These are phyloP conservation scores for Myathropa florea DNA, from an alignment of 2,888 invertebrate species.

Conservation along the genomic window DNA sequence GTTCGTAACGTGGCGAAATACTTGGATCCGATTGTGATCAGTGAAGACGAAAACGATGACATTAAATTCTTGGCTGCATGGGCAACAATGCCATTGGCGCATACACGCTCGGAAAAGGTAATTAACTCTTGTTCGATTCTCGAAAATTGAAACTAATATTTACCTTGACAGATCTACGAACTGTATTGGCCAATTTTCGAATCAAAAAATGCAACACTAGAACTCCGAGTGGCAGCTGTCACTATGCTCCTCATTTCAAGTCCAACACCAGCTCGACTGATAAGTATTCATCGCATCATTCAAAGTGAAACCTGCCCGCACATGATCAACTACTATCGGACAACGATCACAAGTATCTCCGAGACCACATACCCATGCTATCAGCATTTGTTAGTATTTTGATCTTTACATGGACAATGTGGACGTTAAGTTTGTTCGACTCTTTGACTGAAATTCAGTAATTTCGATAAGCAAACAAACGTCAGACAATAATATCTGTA, in stretches of 20 bases:
- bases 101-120: conserved; percentile 82
- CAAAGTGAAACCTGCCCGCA: conserved; percentile 84
- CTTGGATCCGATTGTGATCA: conserved; percentile 82
- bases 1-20: conserved; percentile 82
- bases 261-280: conserved; percentile 85
- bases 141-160: neutral
- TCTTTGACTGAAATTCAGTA: no score
- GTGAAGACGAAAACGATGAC: conserved; percentile 81
- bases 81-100: conserved; percentile 83
- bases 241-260: conserved; percentile 85
- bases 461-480: no score
- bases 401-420: neutral
- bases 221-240: conserved; percentile 85
- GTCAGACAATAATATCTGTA: no score
- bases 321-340: conserved; percentile 87
- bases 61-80: conserved; percentile 86
- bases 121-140: neutral
- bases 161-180: conserved; percentile 82
- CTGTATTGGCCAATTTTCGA: conserved; percentile 86
- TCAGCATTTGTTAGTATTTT: conserved; percentile 83
- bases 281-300: conserved; percentile 87
- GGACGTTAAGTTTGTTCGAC: no score
- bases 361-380: conserved; percentile 86
- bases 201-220: conserved; percentile 85
- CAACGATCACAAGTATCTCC: conserved; percentile 86